phyloP scores from a whole-genome alignment of 1,140 invertebrate genomes.

The Drepana arcuata region DNA sequence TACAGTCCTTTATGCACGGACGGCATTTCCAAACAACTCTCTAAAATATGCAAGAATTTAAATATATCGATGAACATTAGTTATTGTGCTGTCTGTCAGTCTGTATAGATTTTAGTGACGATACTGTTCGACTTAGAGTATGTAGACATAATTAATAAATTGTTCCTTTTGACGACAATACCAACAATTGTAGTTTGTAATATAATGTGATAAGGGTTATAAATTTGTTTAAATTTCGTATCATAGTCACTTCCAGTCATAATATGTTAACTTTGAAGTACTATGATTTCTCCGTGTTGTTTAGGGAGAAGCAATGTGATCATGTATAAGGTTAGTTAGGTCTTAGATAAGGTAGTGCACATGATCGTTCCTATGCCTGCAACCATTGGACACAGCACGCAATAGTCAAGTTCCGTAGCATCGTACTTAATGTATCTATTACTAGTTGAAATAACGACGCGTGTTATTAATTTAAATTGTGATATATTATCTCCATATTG shows the following conservation, averaged over 20 bases:
- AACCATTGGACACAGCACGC: constrained; percentile 32
- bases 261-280: constrained; percentile 64
- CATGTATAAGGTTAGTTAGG: constrained; percentile 39
- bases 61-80: too few species aligned
- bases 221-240: constrained; percentile 52
- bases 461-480: constrained; percentile 47
- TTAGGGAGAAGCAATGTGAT: constrained; percentile 52
- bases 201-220: constrained; percentile 60
- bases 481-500: constrained; percentile 53
- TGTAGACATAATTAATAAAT: too few species aligned
- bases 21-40: too few species aligned
- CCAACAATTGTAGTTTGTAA: constrained; percentile 36
- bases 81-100: too few species aligned
- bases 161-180: constrained; percentile 52
- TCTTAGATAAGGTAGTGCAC: constrained; percentile 30
- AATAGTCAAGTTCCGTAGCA: constrained; percentile 44
- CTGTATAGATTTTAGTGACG: too few species aligned
- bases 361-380: constrained; percentile 48
- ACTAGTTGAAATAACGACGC: constrained; percentile 20
- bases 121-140: too few species aligned
- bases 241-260: constrained; percentile 70
- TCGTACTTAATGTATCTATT: constrained; percentile 56
- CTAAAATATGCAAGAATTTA: too few species aligned
- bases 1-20: too few species aligned
- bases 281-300: constrained; percentile 37